Evolutionary conservation across 2,888 invertebrate genomes (phyloP), one percentile per base, ranked within the genome.

Genomic region (Drosophila phalerata): DNA sequence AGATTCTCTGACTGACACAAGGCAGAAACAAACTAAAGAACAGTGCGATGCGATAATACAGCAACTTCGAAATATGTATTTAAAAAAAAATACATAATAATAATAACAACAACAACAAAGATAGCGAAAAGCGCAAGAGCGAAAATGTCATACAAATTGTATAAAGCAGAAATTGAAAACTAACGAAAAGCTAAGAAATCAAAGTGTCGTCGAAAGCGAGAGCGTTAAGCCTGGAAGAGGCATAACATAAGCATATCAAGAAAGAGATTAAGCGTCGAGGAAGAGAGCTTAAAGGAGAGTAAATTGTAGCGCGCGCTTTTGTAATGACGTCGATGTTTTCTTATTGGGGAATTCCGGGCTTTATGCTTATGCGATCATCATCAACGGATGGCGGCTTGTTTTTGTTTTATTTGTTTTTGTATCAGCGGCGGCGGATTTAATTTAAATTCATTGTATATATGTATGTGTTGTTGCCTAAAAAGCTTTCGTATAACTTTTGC

Each of bases 351-450:
- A 89, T 88, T 86, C 85, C 89, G 73, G 83, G 78, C 90, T 89
- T 86, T 89, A 88, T 89, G 75, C 71, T 73, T 77, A 81, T 89
- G 79, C 80, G 88, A 85, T 88, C 88, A 89, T 86, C 86, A 70
- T 51, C 42, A 71, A 43, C 37, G 51, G 61, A 3, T 37, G 45
- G 42, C n/a, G 40, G 56, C 38, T 56, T 65, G 64, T 60, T 69
- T 58, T 69, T 77, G 61, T 71, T 57, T 64, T 60, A 66, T 58
- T 69, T 77, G 61, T 71, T 57, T 64, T 67, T 69, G 63, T 58
- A 51, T 15, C 67, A 64, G 81, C 67, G 69, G 81, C 81, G 81
- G 86, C 86, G 86, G 84, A 79, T 73, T 83, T 77, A 73, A 86
- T 70, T 77, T 69, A 48, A 58, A 53, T 76, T 70, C 58, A 37